Evolutionary conservation across 1,140 invertebrate species (phyloP), one percentile per base, ranked within the genome.

Genomic region (Panagrolaimus sp.): DNA sequence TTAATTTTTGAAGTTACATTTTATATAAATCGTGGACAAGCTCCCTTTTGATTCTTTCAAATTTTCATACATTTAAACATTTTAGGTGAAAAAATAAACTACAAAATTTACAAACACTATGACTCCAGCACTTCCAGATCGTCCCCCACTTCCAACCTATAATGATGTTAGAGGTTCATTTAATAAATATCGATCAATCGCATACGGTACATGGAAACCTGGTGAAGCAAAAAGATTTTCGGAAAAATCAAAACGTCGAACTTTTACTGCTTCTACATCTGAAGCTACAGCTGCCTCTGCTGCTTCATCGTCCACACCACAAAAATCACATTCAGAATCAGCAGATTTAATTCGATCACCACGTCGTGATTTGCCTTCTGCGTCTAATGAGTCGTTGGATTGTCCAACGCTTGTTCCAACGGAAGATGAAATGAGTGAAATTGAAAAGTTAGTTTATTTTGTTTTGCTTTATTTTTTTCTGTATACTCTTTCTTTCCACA

Each of bases 401-500:
- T 20, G 27, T 16, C 51, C 20, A 9, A 57, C 51, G 4, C 51
- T 57, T 27, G 51, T 57, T 27, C 51, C 51, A 27, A 27, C 51
- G 9, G 51, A 57, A 27, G 51, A 57, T 27, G 51, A 57, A 9
- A 27, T 57, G 20, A 57, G 51, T 13, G 51, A 57, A 27, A 57
- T 57, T 57, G 51, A 57, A 57, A 57, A 57, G 51, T 57, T 20
- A 57, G 51, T 57, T 57, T n/a, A 9, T 57, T 57, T 13, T n/a
- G n/a, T n/a, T n/a, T n/a, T n/a, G n/a, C 20, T 16, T 57, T 57
- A 11, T 27, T 14, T 57, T 5, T n/a, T 16, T 5, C 9, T 20
- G 20, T 27, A 20, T n/a, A 48, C 20, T 57, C 51, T 9, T 57
- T 13, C 4, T 57, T 14, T 20, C 20, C 20, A 20, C 51, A 38